Evolutionary conservation across 2,888 invertebrate species (phyloP).

Genomic region (Epinotia demarniana): DNA sequence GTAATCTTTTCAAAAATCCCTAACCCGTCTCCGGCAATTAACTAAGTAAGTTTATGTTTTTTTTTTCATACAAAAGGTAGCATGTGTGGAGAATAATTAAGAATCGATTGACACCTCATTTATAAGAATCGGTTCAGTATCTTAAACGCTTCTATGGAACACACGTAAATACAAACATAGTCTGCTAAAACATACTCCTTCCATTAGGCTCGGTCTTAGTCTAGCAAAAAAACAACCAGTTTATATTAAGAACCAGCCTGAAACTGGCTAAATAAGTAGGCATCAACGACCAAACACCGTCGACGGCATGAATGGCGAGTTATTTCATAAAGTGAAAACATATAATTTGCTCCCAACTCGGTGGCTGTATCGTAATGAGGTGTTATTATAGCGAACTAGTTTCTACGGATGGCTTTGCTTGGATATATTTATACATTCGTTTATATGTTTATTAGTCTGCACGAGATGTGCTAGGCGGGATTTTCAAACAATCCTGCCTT

Average conservation of each 20-base stretch:
- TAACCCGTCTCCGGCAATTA: too few relatives aligned
- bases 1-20: too few relatives aligned
- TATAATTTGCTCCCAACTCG: conserved; percentile 52
- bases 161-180: neutral
- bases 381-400: conserved; percentile 31
- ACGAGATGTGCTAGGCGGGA: too few relatives aligned
- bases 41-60: too few relatives aligned
- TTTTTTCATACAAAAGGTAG: too few relatives aligned
- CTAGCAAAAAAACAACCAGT: neutral
- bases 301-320: conserved; percentile 17
- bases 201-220: too few relatives aligned
- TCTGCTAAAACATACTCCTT: neutral
- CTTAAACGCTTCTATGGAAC: too few relatives aligned
- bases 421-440: neutral
- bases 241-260: neutral
- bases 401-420: conserved; percentile 2
- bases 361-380: conserved; percentile 46
- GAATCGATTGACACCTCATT: too few relatives aligned
- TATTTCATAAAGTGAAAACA: conserved; percentile 51
- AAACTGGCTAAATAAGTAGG: neutral
- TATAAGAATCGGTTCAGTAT: too few relatives aligned
- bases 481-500: too few relatives aligned
- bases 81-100: too few relatives aligned
- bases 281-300: conserved; percentile 1
- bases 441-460: too few relatives aligned